Evolutionary conservation across 1,140 invertebrate genomes (phyloP), one percentile per base, ranked within the genome.

Genomic region (Venturia canescens): DNA sequence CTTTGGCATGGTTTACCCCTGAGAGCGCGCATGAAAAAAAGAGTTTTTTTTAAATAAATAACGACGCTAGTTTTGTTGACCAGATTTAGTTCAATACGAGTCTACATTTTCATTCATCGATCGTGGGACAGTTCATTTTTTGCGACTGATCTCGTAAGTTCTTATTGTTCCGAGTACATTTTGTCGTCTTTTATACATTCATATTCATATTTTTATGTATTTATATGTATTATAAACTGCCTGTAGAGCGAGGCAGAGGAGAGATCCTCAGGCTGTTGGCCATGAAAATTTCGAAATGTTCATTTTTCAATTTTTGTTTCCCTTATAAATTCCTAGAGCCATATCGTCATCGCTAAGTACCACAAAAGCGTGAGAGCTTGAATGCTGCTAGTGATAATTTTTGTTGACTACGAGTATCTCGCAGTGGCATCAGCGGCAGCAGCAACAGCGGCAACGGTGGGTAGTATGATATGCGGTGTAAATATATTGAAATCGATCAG

Each of bases 191-290:
- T 80, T 80, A 83, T 84, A 80, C 80, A 82, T 79, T 81, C 63
- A 83, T 79, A 70, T 66, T 84, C n/a, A 80, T 84, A 84, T 83
- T 81, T 80, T 76, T 83, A 78, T 83, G 79, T 81, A 84, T 82
- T 87, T 83, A 84, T 77, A 82, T 44, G 29, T 83, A 83, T 86
- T 81, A 84, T 85, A 44, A 85, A 83, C 78, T 83, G 81, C 80
- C 82, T 84, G 86, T 63, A 85, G 86, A 74, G 83, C 86, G 84
- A 88, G 82, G 82, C 83, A 83, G 81, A 75, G 80, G 84, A 78
- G 78, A 82, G 72, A 69, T n/a, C 63, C 31, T 48, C 31, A 21
- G 38, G 23, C 21, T 70, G 48, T 69, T 63, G 38, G 29, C 50
- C 48, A 78, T 78, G 34, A 77, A 81, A 77, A 77, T 81, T 70